Conservation (phyloP, 2,113 vertebrate species). For the Neopipo cinnamomea region DNA sequence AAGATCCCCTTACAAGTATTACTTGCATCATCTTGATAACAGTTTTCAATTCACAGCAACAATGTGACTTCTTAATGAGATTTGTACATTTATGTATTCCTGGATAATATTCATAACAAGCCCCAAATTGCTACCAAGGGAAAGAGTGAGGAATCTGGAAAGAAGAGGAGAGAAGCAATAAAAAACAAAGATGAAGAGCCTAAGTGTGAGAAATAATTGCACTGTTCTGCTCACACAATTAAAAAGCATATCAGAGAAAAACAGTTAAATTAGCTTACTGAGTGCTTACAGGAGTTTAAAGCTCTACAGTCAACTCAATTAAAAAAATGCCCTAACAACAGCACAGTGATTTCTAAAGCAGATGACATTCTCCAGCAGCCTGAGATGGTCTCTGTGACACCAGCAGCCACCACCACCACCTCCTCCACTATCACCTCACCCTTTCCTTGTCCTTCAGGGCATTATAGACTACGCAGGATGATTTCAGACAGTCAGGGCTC, state of each 20-base stretch:
- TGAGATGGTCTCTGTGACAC: conserved; percentile 73
- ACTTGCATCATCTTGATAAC: background rate
- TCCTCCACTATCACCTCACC: background rate
- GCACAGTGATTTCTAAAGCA: conserved; percentile 59
- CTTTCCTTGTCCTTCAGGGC: conserved; percentile 26
- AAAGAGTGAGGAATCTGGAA: conserved; percentile 5
- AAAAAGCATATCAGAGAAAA: conserved; percentile 2
- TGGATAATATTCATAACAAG: background rate
- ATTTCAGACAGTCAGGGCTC: conserved; percentile 52
- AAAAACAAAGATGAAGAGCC: background rate
- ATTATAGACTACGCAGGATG: conserved; percentile 18
- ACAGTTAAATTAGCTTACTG: conserved; percentile 58
- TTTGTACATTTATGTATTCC: background rate
- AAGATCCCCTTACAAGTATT: background rate
- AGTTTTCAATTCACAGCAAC: background rate
- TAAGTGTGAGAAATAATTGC: conserved; percentile 20
- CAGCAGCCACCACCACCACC: background rate
- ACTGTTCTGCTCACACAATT: background rate
- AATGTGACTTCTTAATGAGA: background rate
- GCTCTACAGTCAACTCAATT: conserved; percentile 53
- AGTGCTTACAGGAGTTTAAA: conserved; percentile 40
- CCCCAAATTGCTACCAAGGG: background rate
- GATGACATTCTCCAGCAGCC: conserved; percentile 66
- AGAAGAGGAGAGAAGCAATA: background rate
- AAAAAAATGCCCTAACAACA: conserved; percentile 51